These are phyloP conservation scores for Dicrurus megarhynchus DNA, from an alignment of 2,113 vertebrate genomes.

Conservation along the genomic window DNA sequence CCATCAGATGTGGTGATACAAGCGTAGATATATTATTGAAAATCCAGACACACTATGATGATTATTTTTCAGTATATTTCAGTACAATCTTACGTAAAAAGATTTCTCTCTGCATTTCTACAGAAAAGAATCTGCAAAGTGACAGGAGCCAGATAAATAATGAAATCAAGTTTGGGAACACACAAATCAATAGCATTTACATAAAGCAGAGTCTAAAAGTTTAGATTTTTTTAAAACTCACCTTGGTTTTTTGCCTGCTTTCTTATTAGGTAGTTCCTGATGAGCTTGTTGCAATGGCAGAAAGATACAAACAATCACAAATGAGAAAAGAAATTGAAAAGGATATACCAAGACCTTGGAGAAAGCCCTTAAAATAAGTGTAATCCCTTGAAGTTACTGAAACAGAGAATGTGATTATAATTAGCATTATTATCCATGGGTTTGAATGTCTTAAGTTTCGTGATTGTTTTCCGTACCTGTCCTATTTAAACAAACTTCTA, in stretches of 20 bases:
- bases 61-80: neutral
- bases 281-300: constrained; percentile 86
- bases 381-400: neutral
- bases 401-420: neutral
- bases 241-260: neutral
- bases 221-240: neutral
- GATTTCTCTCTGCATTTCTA: neutral
- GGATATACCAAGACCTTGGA: constrained; percentile 44
- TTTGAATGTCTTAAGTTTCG: neutral
- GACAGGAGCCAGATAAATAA: neutral
- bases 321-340: constrained; percentile 76
- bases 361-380: constrained; percentile 20
- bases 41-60: neutral
- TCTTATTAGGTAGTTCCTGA: constrained; percentile 82
- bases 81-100: neutral
- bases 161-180: neutral
- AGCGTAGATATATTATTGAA: neutral
- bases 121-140: neutral
- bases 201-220: neutral
- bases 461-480: neutral
- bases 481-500: neutral
- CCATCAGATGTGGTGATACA: neutral
- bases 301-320: constrained; percentile 82
- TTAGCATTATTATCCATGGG: neutral
- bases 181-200: neutral